Evolutionary conservation across 2,888 invertebrate species (phyloP).

Genomic region (Cryptus viduatorius): DNA sequence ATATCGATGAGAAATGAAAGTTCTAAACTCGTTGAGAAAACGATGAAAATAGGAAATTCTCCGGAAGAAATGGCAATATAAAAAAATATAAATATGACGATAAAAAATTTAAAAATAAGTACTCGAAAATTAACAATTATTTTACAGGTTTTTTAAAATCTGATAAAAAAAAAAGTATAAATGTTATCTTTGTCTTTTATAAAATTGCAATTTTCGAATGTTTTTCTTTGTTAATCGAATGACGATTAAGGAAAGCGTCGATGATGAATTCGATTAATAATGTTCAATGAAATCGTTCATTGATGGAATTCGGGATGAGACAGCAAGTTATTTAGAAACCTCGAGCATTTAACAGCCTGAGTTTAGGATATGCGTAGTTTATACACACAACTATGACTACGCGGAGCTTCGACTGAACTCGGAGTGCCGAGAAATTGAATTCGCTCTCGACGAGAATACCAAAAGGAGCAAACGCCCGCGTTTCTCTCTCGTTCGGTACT

Average conservation of each 20-base stretch:
- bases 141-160: too few relatives aligned
- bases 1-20: constrained; percentile 1
- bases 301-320: neutral
- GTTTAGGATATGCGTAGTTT: constrained; percentile 3
- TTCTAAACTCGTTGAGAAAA: neutral
- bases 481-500: constrained; percentile 42
- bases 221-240: too few relatives aligned
- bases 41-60: neutral
- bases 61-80: too few relatives aligned
- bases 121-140: too few relatives aligned
- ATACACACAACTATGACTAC: constrained; percentile 43
- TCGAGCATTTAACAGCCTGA: constrained; percentile 2
- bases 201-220: too few relatives aligned
- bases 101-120: too few relatives aligned
- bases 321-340: neutral
- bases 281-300: neutral
- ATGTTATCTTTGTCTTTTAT: too few relatives aligned
- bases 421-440: constrained; percentile 40
- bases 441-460: constrained; percentile 40
- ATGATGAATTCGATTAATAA: too few relatives aligned
- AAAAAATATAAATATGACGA: too few relatives aligned
- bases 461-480: constrained; percentile 48
- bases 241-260: too few relatives aligned
- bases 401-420: neutral
- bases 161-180: too few relatives aligned